Evolutionary conservation across 2,797 vertebrate species (phyloP).

Genomic region (Dermochelys coriacea): DNA sequence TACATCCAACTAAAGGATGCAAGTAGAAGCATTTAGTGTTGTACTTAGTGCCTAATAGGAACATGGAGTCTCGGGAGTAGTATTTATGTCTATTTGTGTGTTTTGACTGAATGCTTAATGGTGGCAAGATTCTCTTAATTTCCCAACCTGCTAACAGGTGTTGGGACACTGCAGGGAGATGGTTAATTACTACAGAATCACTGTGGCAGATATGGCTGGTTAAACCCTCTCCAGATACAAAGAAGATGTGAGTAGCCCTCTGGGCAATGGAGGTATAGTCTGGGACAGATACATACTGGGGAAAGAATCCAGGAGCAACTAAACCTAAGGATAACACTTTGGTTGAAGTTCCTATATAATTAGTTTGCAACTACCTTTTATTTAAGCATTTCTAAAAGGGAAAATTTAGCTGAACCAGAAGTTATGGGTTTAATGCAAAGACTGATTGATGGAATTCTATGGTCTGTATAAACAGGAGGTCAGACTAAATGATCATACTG

Average conservation of each 20-base stretch:
- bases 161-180: not conserved
- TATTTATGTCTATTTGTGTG: not conserved
- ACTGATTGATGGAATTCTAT: not conserved
- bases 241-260: not conserved
- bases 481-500: not conserved
- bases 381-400: not conserved
- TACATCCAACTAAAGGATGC: not conserved
- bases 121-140: not conserved
- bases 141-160: not conserved
- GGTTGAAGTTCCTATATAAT: not conserved
- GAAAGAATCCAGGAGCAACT: not conserved
- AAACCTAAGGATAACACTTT: not conserved
- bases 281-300: not conserved
- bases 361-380: not conserved
- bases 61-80: not conserved
- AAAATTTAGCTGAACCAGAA: not conserved
- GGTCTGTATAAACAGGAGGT: not conserved
- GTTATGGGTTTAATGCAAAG: not conserved
- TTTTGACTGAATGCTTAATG: not conserved
- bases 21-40: not conserved
- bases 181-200: not conserved
- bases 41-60: not conserved
- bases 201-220: not conserved
- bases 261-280: not conserved
- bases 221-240: not conserved